These are phyloP conservation scores for Drosophila conformis DNA, from an alignment of 2,888 invertebrate species.

Conservation along the genomic window DNA sequence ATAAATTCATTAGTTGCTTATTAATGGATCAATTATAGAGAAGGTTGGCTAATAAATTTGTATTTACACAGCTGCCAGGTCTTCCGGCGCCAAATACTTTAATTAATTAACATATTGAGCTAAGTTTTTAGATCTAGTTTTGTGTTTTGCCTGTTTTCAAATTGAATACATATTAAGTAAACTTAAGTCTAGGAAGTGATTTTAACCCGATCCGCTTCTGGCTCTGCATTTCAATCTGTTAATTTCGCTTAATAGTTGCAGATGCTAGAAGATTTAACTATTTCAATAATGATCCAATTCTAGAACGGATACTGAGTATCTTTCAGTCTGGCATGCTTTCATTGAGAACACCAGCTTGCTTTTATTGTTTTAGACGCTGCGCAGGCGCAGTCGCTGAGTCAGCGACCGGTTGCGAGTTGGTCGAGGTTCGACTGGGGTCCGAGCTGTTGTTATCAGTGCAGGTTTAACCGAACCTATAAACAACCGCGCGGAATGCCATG, in stretches of 20 bases:
- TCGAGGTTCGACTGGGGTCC: conserved; percentile 12
- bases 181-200: background rate
- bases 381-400: conserved; percentile 51
- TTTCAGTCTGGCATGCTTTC: background rate
- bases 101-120: background rate
- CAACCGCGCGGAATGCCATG: conserved; percentile 85
- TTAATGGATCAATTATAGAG: background rate
- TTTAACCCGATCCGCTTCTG: background rate
- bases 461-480: conserved; percentile 85
- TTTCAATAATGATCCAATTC: background rate
- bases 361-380: conserved; percentile 54
- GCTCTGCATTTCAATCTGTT: too few relatives aligned
- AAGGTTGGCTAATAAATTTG: background rate
- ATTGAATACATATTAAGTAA: background rate
- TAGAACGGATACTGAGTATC: background rate
- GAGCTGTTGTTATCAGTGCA: conserved; percentile 81
- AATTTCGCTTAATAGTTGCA: background rate
- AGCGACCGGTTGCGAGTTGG: conserved; percentile 42
- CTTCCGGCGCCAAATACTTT: background rate
- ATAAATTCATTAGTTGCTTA: background rate
- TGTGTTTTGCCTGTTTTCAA: background rate
- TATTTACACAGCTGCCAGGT: background rate
- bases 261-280: too few relatives aligned
- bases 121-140: background rate
- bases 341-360: background rate